Evolutionary conservation across 2,113 vertebrate genomes (phyloP), one percentile per base, ranked within the genome.

Genomic region (Oxyruncus cristatus): DNA sequence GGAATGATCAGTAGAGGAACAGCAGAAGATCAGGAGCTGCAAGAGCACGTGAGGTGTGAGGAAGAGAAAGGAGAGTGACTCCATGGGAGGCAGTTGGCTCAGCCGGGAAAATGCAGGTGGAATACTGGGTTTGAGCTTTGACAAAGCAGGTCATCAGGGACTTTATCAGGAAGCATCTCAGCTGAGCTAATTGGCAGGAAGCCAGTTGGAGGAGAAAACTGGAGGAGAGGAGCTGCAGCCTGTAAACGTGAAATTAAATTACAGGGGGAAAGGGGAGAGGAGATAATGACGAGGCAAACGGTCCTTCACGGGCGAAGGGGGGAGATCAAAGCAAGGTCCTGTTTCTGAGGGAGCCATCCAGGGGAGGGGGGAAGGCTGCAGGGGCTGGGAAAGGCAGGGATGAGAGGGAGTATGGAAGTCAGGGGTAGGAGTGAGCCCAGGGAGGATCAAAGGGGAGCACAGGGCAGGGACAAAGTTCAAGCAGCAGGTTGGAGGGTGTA

Each of bases 161-260:
- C 77, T 94, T 83, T 14, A 56, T 82, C 63, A 63, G 75, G 80
- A 72, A 67, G 47, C 22, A 13, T 49, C 84, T 78, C 24, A 22
- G 17, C 87, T 77, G 50, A 74, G 68, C 68, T 89, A 72, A 65
- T 55, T 67, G 91, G 56, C 86, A 75, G 86, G 56, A 91, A 81
- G 61, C 68, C 94, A 81, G 35, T 32, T 84, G 32, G 47, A 94
- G 88, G 53, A 73, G 66, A 76, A 79, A 32, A 68, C 24, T 41
- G 58, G n/a, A 76, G 81, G 59, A 85, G 59, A 77, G 53, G 37
- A 88, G 72, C 46, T 95, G 17, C 59, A 92, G 76, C 12, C 50
- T 86, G 46, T 85, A 71, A 86, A 77, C 71, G 86, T 55, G 85
- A 42, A 82, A 66, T 82, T 59, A 80, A 92, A 74, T 95, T 91